Evolutionary conservation across 1,140 invertebrate species (phyloP), one percentile per base, ranked within the genome.

Genomic region (Diploscapter pachys): DNA sequence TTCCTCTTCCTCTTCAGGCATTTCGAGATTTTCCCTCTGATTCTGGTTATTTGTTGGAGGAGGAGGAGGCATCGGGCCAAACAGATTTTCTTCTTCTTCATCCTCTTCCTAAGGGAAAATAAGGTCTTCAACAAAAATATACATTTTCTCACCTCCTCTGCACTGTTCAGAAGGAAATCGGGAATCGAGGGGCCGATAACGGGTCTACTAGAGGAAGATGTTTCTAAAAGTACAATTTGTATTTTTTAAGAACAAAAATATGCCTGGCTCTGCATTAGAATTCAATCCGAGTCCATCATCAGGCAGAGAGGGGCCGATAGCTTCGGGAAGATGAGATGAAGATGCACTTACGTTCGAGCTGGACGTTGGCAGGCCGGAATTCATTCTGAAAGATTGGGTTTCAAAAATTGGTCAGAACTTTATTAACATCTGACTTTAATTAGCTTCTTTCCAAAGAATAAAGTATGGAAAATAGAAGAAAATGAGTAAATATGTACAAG

Each of bases 171-270:
- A 49, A n/a, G 69, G 69, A 6, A 65, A 55, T n/a, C 13, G 8
- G 71, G 71, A 49, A 72, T n/a, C 9, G 71, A 31, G 4, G 71
- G 71, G 49, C 71, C 71, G 48, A 72, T 72, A 9, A 55, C 48
- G 5, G 61, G 71, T 50, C 56, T 50, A 52, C 11, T 66, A 13
- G 69, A 63, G 8, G 61, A 50, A 50, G 63, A 13, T 13, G 57
- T 13, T 13, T 11, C 11, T 59, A 11, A 11, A 13, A 49, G 9
- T 49, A 65, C 48, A 11, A 9, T 65, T 48, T 65, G 9, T 9
- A 48, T 11, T 65, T 65, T 65, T 11, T 11, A 65, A 11, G 9
- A 65, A 9, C 9, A 65, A 2, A 9, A 65, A 9, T n/a, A 65
- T 13, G n/a, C 63, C 63, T 65, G n/a, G 50, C 63, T 49, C 9